These are phyloP conservation scores for Melanophora roralis DNA, from an alignment of 2,888 invertebrate genomes.

Conservation along the genomic window DNA sequence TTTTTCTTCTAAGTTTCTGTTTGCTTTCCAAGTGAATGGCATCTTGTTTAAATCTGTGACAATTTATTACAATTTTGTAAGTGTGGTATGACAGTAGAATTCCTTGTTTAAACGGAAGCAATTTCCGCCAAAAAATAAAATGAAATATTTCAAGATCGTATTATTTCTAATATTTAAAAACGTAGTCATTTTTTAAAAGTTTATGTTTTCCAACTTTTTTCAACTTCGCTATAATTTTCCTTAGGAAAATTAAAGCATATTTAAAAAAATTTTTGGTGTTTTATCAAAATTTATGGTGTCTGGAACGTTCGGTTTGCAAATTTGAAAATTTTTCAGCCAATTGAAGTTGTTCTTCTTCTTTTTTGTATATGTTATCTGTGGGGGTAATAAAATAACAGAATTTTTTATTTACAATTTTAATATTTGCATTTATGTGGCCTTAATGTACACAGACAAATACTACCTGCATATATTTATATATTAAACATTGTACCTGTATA, in stretches of 20 bases:
- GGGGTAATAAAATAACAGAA: slow-evolving; percentile 23
- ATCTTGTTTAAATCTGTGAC: slow-evolving; percentile 10
- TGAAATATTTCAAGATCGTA: no score
- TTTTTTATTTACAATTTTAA: slow-evolving; percentile 17
- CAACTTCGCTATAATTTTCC: no score
- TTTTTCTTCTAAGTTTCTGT: slow-evolving; percentile 11
- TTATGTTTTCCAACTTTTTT: not conserved
- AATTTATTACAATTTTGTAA: slow-evolving; percentile 37
- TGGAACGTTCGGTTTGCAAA: no score
- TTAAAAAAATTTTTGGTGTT: no score
- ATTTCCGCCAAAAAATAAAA: no score
- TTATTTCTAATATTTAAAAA: no score
- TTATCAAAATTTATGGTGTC: no score
- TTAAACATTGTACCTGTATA: not conserved
- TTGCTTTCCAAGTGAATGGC: not conserved
- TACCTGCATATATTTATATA: not conserved
- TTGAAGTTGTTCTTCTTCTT: not conserved
- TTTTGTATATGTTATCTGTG: not conserved
- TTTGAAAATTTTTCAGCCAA: no score
- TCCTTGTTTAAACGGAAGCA: not conserved
- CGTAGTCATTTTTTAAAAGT: not conserved
- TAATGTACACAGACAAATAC: not conserved
- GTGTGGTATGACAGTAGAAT: slow-evolving; percentile 1
- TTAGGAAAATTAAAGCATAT: not conserved
- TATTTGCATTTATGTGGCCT: slow-evolving; percentile 4